Conservation (phyloP, 2,113 vertebrate species). For the Podilymbus podiceps region DNA sequence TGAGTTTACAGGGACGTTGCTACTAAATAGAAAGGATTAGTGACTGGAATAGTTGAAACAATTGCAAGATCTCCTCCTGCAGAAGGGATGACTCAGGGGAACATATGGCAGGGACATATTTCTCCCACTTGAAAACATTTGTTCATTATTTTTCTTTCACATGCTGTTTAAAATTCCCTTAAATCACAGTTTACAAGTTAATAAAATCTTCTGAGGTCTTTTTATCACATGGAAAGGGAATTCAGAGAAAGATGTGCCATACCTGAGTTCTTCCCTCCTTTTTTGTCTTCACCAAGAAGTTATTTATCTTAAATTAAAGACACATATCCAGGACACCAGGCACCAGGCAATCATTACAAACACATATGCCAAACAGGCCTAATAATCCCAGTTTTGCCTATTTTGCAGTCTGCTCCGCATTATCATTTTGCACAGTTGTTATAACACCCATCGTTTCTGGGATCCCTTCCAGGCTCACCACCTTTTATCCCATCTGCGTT, state of each 20-base stretch:
- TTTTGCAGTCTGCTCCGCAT: background rate
- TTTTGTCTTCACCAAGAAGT: background rate
- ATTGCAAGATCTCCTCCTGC: background rate
- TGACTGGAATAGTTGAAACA: background rate
- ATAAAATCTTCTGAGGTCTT: background rate
- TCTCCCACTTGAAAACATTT: conserved; percentile 45
- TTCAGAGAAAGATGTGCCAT: background rate
- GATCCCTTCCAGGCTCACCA: background rate
- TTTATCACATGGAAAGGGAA: background rate
- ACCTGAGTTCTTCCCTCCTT: background rate
- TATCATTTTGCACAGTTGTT: background rate
- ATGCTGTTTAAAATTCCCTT: background rate
- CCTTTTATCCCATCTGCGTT: background rate
- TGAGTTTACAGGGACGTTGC: background rate
- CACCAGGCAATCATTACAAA: background rate
- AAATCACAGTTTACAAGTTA: background rate
- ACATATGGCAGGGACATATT: conserved; percentile 61
- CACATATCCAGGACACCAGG: background rate
- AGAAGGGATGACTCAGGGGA: conserved; percentile 46
- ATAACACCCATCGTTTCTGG: background rate
- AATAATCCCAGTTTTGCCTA: background rate
- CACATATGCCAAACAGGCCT: background rate
- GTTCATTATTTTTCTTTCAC: conserved; percentile 14
- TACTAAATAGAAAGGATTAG: background rate
- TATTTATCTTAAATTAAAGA: background rate